Conservation (phyloP, 2,113 vertebrate species). For the Condylura cristata region DNA sequence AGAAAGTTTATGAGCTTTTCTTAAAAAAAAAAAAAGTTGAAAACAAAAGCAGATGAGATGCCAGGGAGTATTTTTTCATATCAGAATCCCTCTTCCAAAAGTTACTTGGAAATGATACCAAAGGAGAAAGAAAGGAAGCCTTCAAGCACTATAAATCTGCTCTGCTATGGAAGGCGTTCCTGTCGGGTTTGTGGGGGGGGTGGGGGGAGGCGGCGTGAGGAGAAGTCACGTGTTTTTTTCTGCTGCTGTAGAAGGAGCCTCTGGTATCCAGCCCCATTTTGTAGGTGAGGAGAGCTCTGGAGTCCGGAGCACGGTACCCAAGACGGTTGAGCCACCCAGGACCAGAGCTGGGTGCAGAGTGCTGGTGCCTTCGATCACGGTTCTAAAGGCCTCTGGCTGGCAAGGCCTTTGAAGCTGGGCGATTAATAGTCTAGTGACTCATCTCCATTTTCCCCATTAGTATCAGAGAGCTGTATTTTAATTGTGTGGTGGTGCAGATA, state of each 20-base stretch:
- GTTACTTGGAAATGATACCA: background rate
- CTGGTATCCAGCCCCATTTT: background rate
- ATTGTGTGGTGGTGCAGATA: background rate
- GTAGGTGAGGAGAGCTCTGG: background rate
- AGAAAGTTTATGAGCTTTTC: too few relatives aligned
- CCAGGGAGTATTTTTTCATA: background rate
- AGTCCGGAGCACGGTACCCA: too few relatives aligned
- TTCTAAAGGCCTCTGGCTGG: background rate
- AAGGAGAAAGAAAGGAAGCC: background rate
- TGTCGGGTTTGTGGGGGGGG: background rate
- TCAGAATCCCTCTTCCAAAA: background rate
- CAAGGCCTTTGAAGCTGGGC: background rate
- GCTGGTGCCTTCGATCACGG: background rate
- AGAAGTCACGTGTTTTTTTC: background rate
- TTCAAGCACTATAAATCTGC: background rate
- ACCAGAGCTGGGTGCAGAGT: background rate
- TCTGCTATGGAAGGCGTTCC: background rate
- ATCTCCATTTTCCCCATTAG: background rate
- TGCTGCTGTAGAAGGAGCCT: background rate
- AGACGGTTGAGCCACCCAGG: background rate
- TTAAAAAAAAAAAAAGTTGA: background rate
- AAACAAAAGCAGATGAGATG: background rate
- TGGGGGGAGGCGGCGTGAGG: too few relatives aligned
- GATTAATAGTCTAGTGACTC: background rate
- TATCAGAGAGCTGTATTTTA: background rate